These are phyloP conservation scores for Drosophila biarmipes DNA, from an alignment of 1,140 invertebrate species.

Conservation along the genomic window DNA sequence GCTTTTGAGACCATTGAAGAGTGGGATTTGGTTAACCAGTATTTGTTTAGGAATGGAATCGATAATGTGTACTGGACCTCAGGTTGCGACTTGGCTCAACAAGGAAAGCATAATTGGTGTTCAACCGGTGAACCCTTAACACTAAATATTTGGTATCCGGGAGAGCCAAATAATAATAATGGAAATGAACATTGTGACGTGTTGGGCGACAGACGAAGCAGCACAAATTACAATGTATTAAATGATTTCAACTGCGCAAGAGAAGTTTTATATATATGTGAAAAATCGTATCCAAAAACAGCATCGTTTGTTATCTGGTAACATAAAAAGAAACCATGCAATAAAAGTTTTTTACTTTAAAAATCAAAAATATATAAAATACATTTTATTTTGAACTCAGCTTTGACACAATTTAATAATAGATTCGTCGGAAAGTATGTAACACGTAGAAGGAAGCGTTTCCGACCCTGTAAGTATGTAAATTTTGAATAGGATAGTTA, in stretches of 20 bases:
- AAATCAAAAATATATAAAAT: too few relatives aligned
- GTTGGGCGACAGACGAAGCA: background rate
- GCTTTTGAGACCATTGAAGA: constrained; percentile 13
- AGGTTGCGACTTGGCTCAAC: constrained; percentile 4
- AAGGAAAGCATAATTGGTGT: constrained; percentile 19
- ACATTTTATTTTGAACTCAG: too few relatives aligned
- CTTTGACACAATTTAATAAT: too few relatives aligned
- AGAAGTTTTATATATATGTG: background rate
- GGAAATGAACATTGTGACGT: constrained; percentile 10
- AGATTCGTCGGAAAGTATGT: too few relatives aligned
- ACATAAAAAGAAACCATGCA: too few relatives aligned
- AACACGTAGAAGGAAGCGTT: too few relatives aligned
- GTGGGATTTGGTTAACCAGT: constrained; percentile 15
- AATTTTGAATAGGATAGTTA: too few relatives aligned
- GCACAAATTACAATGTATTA: background rate
- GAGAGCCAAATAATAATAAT: constrained; percentile 18
- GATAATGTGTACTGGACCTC: constrained; percentile 20
- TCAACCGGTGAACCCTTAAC: background rate
- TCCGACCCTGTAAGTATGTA: too few relatives aligned
- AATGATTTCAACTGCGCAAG: background rate
- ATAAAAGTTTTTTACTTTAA: too few relatives aligned
- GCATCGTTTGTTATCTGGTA: background rate
- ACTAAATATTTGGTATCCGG: constrained; percentile 5
- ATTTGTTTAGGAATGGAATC: background rate
- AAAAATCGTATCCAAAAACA: background rate